phyloP scores from a whole-genome alignment of 2,797 vertebrate species.

The Cyprinella venusta region DNA sequence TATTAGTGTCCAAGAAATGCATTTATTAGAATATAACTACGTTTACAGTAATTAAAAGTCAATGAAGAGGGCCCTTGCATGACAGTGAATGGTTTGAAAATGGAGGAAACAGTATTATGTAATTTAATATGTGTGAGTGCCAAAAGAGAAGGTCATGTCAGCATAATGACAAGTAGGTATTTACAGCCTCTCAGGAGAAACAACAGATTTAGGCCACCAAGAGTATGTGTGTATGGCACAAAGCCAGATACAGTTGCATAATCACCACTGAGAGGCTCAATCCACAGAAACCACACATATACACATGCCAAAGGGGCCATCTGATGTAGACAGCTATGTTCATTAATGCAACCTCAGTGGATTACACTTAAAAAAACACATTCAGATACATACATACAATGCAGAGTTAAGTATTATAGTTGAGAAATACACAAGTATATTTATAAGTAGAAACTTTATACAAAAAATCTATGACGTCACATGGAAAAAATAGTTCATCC shows the following conservation, averaged over 20 bases:
- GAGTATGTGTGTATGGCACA: slow-evolving; percentile 7
- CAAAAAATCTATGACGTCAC: background rate
- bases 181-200: slow-evolving; percentile 16
- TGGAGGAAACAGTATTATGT: slow-evolving; percentile 17
- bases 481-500: background rate
- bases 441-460: background rate
- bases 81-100: background rate
- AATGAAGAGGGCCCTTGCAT: background rate
- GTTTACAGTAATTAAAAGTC: background rate
- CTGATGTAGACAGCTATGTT: slow-evolving; percentile 44
- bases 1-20: background rate
- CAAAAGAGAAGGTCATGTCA: slow-evolving; percentile 17
- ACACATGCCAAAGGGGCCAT: slow-evolving; percentile 43
- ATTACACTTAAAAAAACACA: background rate
- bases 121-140: slow-evolving; percentile 6
- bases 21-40: background rate
- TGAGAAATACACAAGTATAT: background rate
- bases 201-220: slow-evolving; percentile 41
- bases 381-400: background rate
- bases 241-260: slow-evolving; percentile 41
- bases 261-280: slow-evolving; percentile 18
- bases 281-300: slow-evolving; percentile 32
- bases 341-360: slow-evolving; percentile 37
- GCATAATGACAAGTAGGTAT: slow-evolving; percentile 42
- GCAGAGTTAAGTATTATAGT: background rate